Percentiles rank a stretch among this genome's conserved stretches.
phyloP scores from a whole-genome alignment of 1,140 invertebrate species.

The Hylyphantes graminicola region DNA sequence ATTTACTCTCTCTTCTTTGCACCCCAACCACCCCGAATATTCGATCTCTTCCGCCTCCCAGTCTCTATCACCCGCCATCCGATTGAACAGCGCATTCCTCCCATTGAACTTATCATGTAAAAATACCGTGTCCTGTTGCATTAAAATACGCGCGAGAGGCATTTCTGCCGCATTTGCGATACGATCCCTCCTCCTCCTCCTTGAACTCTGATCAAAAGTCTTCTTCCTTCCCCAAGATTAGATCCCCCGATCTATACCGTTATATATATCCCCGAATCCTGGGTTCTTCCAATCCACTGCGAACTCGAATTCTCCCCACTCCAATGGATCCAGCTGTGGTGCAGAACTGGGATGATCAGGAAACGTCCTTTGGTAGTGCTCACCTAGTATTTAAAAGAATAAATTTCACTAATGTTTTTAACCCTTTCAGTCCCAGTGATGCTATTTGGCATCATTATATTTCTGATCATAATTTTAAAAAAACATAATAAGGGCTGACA shows the following conservation, averaged over 20 bases:
- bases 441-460: no score
- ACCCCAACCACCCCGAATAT: background rate
- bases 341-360: no score
- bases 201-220: constrained; percentile 55
- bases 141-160: constrained; percentile 33
- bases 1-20: no score
- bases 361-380: no score
- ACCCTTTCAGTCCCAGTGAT: no score
- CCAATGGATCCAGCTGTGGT: constrained; percentile 41
- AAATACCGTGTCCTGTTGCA: constrained; percentile 54
- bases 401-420: no score
- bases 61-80: constrained; percentile 4
- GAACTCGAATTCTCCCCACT: constrained; percentile 44
- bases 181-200: constrained; percentile 35
- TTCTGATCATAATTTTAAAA: no score
- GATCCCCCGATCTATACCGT: constrained; percentile 52
- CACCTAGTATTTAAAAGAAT: no score
- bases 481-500: no score
- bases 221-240: constrained; percentile 48
- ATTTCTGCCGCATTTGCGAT: constrained; percentile 56
- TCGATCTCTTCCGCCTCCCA: constrained; percentile 8
- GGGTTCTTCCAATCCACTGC: constrained; percentile 45
- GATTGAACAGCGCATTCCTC: constrained; percentile 34
- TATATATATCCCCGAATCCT: constrained; percentile 30
- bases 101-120: constrained; percentile 59